These are phyloP conservation scores for Hiodon alosoides DNA, from an alignment of 2,113 vertebrate genomes.

Conservation along the genomic window DNA sequence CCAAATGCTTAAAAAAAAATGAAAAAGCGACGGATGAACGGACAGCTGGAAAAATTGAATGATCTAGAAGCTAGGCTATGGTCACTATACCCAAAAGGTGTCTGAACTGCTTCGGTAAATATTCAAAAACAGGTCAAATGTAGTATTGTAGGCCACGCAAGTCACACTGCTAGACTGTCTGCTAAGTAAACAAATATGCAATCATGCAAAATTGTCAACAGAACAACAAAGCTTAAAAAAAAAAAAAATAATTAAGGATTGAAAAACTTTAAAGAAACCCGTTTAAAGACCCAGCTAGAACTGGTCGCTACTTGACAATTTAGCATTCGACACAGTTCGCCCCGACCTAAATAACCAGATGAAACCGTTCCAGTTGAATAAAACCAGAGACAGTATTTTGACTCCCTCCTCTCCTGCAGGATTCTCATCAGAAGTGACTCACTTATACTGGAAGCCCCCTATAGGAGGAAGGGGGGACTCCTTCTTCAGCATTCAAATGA, in stretches of 20 bases:
- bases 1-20: too few species aligned
- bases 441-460: not conserved
- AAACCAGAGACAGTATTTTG: not conserved
- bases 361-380: not conserved
- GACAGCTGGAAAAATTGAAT: too few species aligned
- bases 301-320: not conserved
- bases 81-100: too few species aligned
- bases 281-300: not conserved
- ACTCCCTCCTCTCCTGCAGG: not conserved
- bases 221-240: too few species aligned
- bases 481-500: not conserved
- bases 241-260: not conserved
- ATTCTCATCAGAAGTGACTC: slow-evolving; percentile 5
- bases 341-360: not conserved
- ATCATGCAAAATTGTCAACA: too few species aligned
- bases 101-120: too few species aligned
- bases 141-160: too few species aligned
- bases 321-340: not conserved
- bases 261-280: not conserved
- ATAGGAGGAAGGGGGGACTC: not conserved
- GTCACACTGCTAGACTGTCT: too few species aligned
- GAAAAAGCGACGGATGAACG: too few species aligned
- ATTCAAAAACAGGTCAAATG: too few species aligned
- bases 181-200: too few species aligned
- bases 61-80: too few species aligned